Conservation (phyloP, 2,113 vertebrate genomes). For the Corythoichthys haematopterus region DNA sequence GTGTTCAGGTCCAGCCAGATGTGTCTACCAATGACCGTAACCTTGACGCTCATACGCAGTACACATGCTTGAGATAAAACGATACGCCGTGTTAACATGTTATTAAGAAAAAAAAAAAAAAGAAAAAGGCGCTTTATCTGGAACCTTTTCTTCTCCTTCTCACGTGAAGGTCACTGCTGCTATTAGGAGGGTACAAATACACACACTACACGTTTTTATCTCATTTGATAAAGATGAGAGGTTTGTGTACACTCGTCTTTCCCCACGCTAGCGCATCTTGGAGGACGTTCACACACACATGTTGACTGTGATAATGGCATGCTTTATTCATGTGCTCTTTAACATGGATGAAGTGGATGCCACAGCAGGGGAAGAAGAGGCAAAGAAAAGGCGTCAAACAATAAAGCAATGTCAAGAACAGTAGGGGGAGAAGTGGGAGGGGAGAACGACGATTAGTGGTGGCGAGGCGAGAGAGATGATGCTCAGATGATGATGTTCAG, state of each 20-base stretch:
- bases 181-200: conserved; percentile 20
- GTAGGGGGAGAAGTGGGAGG: conserved; percentile 13
- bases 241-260: background rate
- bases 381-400: background rate
- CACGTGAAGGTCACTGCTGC: conserved; percentile 45
- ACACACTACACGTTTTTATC: conserved; percentile 28
- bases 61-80: conserved; percentile 27
- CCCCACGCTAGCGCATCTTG: background rate
- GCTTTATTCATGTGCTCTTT: conserved; percentile 47
- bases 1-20: background rate
- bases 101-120: conserved; percentile 29
- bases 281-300: background rate
- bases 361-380: background rate
- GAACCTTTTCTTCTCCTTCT: conserved; percentile 10
- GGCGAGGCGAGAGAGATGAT: conserved; percentile 15
- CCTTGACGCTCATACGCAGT: conserved; percentile 6
- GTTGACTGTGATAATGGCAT: conserved; percentile 12
- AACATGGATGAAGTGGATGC: conserved; percentile 23
- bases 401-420: conserved; percentile 11
- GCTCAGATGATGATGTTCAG: background rate
- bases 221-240: conserved; percentile 34
- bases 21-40: conserved; percentile 4
- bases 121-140: conserved; percentile 25
- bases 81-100: conserved; percentile 31
- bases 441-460: conserved; percentile 14